Conservation (phyloP, 2,797 vertebrate genomes). For the Micropoecilia bifurca region DNA sequence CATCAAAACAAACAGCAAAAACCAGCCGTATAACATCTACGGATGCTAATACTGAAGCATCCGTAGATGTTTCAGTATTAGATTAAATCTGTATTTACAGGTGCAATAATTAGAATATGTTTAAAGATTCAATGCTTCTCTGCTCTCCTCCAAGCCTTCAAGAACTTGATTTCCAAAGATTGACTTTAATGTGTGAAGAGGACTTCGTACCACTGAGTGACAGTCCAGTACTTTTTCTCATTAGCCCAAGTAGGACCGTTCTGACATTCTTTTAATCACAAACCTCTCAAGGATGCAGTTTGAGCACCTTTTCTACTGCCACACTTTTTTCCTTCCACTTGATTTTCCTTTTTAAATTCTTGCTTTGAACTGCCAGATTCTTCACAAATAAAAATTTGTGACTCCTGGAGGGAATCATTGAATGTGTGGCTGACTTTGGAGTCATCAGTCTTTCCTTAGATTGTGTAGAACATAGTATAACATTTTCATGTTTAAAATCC, state of each 20-base stretch:
- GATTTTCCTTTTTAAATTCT: neutral
- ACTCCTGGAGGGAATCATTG: neutral
- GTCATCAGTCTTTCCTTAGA: neutral
- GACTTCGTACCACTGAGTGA: neutral
- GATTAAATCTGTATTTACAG: neutral
- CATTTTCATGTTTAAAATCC: neutral
- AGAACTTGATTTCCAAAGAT: neutral
- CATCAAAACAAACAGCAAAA: conserved; percentile 17
- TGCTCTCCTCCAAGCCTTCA: neutral
- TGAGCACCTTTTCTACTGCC: neutral
- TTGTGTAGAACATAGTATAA: neutral
- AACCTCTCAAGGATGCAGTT: neutral
- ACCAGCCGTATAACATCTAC: no score
- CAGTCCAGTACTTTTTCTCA: neutral
- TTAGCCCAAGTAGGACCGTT: neutral
- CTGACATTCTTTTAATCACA: neutral
- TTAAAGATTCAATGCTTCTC: neutral
- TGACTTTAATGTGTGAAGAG: neutral
- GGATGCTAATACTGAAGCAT: no score
- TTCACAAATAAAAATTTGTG: neutral
- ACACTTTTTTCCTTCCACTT: neutral
- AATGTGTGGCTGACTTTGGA: neutral
- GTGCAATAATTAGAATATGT: neutral
- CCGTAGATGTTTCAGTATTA: neutral
- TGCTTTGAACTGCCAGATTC: neutral